A percentile compares a stretch with the other conserved stretches of the same genome.
These are phyloP conservation scores for Bettongia penicillata DNA, from an alignment of 2,113 vertebrate genomes.

Conservation along the genomic window DNA sequence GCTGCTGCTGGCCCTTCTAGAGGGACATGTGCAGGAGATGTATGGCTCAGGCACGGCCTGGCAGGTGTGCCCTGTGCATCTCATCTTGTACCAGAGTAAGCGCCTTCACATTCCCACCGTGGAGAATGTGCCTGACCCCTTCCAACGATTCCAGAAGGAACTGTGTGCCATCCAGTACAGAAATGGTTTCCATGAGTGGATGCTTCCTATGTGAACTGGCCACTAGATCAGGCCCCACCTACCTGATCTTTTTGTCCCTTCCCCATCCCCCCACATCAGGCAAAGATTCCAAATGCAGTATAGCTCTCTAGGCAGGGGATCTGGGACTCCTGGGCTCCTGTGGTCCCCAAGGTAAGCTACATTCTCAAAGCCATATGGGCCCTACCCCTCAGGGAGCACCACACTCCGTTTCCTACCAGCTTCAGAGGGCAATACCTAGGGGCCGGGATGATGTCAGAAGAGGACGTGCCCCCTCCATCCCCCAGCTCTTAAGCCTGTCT, in stretches of 20 bases:
- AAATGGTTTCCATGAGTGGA: constrained; percentile 86
- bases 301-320: not conserved
- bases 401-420: not conserved
- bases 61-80: constrained; percentile 91
- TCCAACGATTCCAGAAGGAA: constrained; percentile 89
- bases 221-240: not conserved
- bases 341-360: not conserved
- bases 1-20: constrained; percentile 84
- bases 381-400: not conserved
- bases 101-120: constrained; percentile 90
- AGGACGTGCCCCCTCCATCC: too few relatives aligned
- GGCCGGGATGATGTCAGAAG: too few relatives aligned
- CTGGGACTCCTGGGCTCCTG: constrained; percentile 1
- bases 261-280: not conserved
- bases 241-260: too few relatives aligned
- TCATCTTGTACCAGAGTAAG: constrained; percentile 89
- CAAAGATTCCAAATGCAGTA: constrained; percentile 56
- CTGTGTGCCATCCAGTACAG: constrained; percentile 93
- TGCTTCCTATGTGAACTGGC: constrained; percentile 78
- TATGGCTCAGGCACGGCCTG: constrained; percentile 93
- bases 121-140: constrained; percentile 90
- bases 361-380: constrained; percentile 66
- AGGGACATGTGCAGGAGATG: constrained; percentile 86
- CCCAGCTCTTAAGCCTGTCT: too few relatives aligned
- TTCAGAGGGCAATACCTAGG: not conserved